phyloP scores from a whole-genome alignment of 2,113 vertebrate species.

The Emydocephalus ijimae region DNA sequence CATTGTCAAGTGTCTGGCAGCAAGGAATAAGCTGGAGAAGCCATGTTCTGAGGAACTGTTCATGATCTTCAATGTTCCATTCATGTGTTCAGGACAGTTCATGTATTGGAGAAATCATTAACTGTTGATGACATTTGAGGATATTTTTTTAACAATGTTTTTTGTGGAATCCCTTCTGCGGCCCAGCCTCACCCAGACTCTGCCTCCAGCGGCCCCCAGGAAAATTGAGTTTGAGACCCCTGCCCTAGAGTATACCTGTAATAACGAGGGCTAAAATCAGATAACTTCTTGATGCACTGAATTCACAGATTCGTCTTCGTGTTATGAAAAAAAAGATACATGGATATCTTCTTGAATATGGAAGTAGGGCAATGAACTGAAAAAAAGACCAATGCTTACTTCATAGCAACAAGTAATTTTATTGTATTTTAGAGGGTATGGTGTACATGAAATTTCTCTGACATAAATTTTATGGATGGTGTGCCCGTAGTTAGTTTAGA shows the following conservation, averaged over 20 bases:
- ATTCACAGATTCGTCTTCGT: constrained; percentile 14
- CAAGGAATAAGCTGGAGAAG: too few species aligned
- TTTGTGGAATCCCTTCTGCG: too few species aligned
- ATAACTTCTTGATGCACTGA: not conserved
- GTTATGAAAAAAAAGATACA: constrained; percentile 33
- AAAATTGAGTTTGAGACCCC: too few species aligned
- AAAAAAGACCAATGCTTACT: constrained; percentile 26
- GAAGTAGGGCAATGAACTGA: constrained; percentile 37
- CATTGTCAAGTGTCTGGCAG: too few species aligned
- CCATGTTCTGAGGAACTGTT: too few species aligned
- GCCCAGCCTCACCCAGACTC: too few species aligned
- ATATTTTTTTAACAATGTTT: too few species aligned
- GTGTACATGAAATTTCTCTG: constrained; percentile 42
- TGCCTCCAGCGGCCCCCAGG: too few species aligned
- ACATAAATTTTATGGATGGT: constrained; percentile 31
- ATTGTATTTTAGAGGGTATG: constrained; percentile 26
- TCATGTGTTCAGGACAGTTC: too few species aligned
- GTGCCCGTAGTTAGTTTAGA: constrained; percentile 21
- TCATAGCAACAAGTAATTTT: constrained; percentile 20
- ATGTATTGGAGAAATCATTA: too few species aligned
- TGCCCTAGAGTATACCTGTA: not conserved
- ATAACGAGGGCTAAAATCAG: not conserved
- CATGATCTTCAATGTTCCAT: too few species aligned
- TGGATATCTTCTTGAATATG: constrained; percentile 51
- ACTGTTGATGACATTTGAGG: too few species aligned